Evolutionary conservation across 1,140 invertebrate species (phyloP).

Genomic region (Heterodera schachtii): DNA sequence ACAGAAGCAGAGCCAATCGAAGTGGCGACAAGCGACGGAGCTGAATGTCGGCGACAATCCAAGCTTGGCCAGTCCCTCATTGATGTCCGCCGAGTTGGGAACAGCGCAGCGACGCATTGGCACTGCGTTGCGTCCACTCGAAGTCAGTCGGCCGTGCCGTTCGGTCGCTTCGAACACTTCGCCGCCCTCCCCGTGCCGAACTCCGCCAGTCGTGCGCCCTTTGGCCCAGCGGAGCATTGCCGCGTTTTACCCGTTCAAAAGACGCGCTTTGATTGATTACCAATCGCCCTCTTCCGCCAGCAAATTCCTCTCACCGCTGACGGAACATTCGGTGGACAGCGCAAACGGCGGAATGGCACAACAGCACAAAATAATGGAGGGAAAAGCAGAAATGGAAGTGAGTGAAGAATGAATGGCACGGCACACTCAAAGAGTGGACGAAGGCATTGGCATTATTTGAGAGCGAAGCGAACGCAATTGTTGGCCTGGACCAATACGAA

Average conservation of each 20-base stretch:
- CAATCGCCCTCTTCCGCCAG: background rate
- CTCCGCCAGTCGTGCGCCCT: background rate
- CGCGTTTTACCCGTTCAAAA: background rate
- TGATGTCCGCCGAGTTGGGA: background rate
- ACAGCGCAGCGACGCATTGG: background rate
- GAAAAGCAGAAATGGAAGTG: background rate
- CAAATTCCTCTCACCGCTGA: slow-evolving; percentile 5
- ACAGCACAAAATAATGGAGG: background rate
- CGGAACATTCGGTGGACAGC: slow-evolving; percentile 5
- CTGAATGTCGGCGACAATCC: background rate
- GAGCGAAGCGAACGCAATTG: background rate
- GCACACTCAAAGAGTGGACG: too few relatives aligned
- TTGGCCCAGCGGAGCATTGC: background rate
- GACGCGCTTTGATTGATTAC: background rate
- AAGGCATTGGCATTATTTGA: background rate
- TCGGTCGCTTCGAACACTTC: background rate
- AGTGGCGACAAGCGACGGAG: background rate
- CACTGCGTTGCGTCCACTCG: background rate
- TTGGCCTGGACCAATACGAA: background rate
- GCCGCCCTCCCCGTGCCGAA: background rate
- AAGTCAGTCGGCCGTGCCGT: background rate
- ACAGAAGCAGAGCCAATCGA: background rate
- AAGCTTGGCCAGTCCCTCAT: background rate
- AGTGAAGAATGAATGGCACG: background rate
- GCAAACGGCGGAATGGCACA: background rate